Evolutionary conservation across 2,888 invertebrate genomes (phyloP).

Genomic region (Falcaria lacertinaria): DNA sequence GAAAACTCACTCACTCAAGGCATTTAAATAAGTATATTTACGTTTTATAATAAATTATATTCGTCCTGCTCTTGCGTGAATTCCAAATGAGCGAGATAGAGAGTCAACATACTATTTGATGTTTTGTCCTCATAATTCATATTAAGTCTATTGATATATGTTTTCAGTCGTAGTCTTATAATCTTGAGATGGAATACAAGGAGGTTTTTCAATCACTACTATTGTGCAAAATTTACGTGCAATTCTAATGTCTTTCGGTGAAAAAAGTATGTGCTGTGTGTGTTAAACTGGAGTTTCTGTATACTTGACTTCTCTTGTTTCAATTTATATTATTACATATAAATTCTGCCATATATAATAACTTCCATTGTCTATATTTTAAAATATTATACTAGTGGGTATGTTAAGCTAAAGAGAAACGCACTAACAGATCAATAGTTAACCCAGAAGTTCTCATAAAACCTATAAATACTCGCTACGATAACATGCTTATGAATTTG

Average conservation of each 20-base stretch:
- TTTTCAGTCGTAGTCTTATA: too few species aligned
- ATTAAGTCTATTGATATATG: too few species aligned
- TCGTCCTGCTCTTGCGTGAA: not conserved
- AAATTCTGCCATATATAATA: too few species aligned
- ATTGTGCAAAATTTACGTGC: too few species aligned
- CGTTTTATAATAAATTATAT: not conserved
- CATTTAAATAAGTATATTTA: conserved; percentile 40
- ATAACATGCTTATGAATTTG: conserved; percentile 37
- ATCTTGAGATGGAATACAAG: too few species aligned
- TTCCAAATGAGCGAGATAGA: not conserved
- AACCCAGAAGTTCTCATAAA: conserved; percentile 19
- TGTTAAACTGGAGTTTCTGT: too few species aligned
- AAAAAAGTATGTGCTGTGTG: too few species aligned
- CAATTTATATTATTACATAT: too few species aligned
- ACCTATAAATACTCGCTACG: conserved; percentile 33
- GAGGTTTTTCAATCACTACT: too few species aligned
- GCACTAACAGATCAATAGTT: conserved; percentile 6
- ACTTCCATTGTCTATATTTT: too few species aligned
- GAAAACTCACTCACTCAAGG: conserved; percentile 90
- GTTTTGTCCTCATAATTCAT: not conserved
- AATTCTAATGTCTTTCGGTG: too few species aligned
- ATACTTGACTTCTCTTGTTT: too few species aligned
- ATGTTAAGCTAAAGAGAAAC: not conserved
- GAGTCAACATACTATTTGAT: not conserved
- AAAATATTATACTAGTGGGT: not conserved